Conservation (phyloP, 2,113 vertebrate genomes). For the Etheostoma spectabile region DNA sequence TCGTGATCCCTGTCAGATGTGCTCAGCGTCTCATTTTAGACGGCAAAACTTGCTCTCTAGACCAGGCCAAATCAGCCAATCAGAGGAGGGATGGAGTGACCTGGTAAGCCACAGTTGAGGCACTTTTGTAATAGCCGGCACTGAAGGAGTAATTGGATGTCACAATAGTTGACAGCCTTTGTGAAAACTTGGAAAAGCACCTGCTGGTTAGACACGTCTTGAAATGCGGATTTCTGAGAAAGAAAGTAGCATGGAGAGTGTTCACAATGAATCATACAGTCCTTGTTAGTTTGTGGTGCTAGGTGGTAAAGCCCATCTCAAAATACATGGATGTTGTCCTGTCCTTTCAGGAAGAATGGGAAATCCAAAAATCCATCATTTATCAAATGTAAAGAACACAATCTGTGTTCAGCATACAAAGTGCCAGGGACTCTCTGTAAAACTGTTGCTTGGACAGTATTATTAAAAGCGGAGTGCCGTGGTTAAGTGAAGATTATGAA, state of each 20-base stretch:
- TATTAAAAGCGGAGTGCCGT: constrained; percentile 37
- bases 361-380: background rate
- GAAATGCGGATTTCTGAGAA: constrained; percentile 58
- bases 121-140: constrained; percentile 55
- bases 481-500: constrained; percentile 42
- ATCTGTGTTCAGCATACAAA: background rate
- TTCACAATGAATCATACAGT: constrained; percentile 46
- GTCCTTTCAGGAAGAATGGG: background rate
- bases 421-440: background rate
- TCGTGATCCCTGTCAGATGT: constrained; percentile 53
- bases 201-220: constrained; percentile 52
- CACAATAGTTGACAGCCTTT: constrained; percentile 66
- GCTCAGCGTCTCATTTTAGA: constrained; percentile 62
- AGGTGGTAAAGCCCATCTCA: constrained; percentile 9
- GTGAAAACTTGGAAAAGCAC: constrained; percentile 66
- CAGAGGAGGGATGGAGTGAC: constrained; percentile 51
- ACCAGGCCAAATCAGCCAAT: constrained; percentile 66
- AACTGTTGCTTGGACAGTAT: constrained; percentile 13
- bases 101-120: constrained; percentile 40
- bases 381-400: background rate
- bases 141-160: constrained; percentile 77
- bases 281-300: constrained; percentile 31
- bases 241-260: constrained; percentile 26
- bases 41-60: constrained; percentile 47
- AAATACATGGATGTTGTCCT: constrained; percentile 5